Conservation (phyloP, 1,140 invertebrate genomes). For the Anoplolepis gracilipes region DNA sequence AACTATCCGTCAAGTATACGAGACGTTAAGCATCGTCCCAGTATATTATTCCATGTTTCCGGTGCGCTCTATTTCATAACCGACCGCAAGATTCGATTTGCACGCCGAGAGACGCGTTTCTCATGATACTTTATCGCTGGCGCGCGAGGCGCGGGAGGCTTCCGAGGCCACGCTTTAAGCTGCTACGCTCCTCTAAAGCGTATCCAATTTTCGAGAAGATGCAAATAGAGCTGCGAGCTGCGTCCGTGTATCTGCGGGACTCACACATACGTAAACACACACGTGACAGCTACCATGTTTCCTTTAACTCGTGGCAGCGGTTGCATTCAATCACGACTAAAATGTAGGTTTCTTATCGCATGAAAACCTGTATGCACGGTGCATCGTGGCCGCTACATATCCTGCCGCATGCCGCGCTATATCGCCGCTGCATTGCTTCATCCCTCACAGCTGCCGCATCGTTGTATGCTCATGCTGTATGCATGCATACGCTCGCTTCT, state of each 20-base stretch:
- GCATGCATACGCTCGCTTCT: conserved; percentile 24
- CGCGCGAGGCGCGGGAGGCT: conserved; percentile 38
- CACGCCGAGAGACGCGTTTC: conserved; percentile 32
- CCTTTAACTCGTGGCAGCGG: conserved; percentile 63
- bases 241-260: conserved; percentile 37
- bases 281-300: conserved; percentile 25
- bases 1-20: neutral
- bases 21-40: neutral
- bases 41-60: conserved; percentile 31
- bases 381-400: conserved; percentile 53
- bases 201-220: conserved; percentile 78
- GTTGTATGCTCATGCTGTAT: conserved; percentile 41
- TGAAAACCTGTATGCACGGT: conserved; percentile 56
- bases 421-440: conserved; percentile 61
- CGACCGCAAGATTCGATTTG: conserved; percentile 62
- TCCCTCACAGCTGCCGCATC: conserved; percentile 46
- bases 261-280: neutral
- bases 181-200: conserved; percentile 64
- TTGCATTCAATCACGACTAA: conserved; percentile 70
- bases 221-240: conserved; percentile 73
- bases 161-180: conserved; percentile 70
- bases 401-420: conserved; percentile 45
- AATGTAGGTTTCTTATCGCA: conserved; percentile 68
- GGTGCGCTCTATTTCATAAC: conserved; percentile 44
- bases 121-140: conserved; percentile 69